A percentile compares a stretch with the other conserved stretches of the same genome.
Conservation (phyloP, 2,888 invertebrate genomes). For the Melinaea menophilus region DNA sequence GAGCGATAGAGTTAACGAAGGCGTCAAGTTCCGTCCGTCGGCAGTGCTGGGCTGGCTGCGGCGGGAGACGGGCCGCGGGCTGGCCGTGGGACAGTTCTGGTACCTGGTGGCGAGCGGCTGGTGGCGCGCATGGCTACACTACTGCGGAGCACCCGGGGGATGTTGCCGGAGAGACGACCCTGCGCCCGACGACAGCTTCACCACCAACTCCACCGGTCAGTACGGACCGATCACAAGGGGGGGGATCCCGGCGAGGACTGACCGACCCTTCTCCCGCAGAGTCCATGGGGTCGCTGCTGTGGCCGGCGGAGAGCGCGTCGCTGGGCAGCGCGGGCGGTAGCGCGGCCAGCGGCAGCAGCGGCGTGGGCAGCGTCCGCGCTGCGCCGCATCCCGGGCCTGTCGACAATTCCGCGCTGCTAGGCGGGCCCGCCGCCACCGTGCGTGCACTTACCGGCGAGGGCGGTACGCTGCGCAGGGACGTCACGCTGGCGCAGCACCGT, state of each 20-base stretch:
- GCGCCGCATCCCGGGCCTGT: slow-evolving; percentile 82
- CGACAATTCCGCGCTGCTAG: slow-evolving; percentile 85
- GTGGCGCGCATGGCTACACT: slow-evolving; percentile 90
- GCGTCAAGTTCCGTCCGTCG: neutral
- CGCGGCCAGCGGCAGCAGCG: slow-evolving; percentile 80
- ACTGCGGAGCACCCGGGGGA: slow-evolving; percentile 65
- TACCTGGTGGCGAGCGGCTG: slow-evolving; percentile 90
- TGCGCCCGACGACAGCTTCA: slow-evolving; percentile 84
- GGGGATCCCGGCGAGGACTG: no score
- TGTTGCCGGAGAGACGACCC: slow-evolving; percentile 64
- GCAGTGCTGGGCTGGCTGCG: slow-evolving; percentile 88
- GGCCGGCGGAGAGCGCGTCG: slow-evolving; percentile 77
- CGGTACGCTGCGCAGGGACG: slow-evolving; percentile 86
- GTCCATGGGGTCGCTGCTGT: slow-evolving; percentile 80
- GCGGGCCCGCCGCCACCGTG: slow-evolving; percentile 72
- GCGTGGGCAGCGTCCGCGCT: slow-evolving; percentile 71
- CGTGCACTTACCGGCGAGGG: slow-evolving; percentile 92
- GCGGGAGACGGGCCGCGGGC: slow-evolving; percentile 85
- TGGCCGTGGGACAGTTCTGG: slow-evolving; percentile 91
- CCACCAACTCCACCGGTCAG: slow-evolving; percentile 77
- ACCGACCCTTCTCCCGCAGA: slow-evolving; percentile 50
- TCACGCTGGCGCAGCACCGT: slow-evolving; percentile 84
- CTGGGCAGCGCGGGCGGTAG: slow-evolving; percentile 84
- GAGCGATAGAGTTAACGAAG: no score
- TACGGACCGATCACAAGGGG: neutral